Evolutionary conservation across 53 echinoderm and acorn worm species (phyloP).

Genomic region (Patiria pectinifera): DNA sequence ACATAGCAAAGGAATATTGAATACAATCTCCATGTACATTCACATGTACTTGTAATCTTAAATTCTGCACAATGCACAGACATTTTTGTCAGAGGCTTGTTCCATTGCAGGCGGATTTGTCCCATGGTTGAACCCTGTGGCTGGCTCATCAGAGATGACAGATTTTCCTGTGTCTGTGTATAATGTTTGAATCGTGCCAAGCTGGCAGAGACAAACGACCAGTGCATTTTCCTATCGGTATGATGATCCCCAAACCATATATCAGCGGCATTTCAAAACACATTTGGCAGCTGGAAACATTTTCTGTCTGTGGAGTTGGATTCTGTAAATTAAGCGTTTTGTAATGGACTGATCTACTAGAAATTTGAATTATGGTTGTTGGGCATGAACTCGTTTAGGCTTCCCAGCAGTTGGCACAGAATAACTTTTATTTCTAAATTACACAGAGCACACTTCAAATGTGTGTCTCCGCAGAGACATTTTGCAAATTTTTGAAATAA

Average conservation of each 20-base stretch:
- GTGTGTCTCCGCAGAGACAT: no score
- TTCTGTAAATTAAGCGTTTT: background rate
- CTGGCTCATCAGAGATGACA: conserved; percentile 41
- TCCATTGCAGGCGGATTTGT: conserved; percentile 9
- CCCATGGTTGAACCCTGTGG: conserved; percentile 51
- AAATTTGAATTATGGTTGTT: background rate
- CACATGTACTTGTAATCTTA: no score
- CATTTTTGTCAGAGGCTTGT: background rate
- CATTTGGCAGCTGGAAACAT: background rate
- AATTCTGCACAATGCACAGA: no score
- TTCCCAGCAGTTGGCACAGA: no score
- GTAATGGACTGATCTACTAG: background rate
- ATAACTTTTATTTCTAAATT: no score
- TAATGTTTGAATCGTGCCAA: conserved; percentile 46
- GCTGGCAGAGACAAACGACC: conserved; percentile 55
- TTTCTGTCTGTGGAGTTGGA: background rate
- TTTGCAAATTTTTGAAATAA: no score
- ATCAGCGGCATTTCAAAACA: conserved; percentile 33
- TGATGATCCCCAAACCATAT: conserved; percentile 39
- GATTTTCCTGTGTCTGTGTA: conserved; percentile 50
- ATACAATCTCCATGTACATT: background rate
- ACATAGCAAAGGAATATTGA: no score
- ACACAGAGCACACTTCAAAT: no score
- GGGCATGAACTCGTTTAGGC: background rate
- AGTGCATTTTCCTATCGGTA: conserved; percentile 41